A percentile compares a stretch with the other conserved stretches of the same genome.
phyloP scores from a whole-genome alignment of 2,888 invertebrate genomes.

The Caenorhabditis sp. region DNA sequence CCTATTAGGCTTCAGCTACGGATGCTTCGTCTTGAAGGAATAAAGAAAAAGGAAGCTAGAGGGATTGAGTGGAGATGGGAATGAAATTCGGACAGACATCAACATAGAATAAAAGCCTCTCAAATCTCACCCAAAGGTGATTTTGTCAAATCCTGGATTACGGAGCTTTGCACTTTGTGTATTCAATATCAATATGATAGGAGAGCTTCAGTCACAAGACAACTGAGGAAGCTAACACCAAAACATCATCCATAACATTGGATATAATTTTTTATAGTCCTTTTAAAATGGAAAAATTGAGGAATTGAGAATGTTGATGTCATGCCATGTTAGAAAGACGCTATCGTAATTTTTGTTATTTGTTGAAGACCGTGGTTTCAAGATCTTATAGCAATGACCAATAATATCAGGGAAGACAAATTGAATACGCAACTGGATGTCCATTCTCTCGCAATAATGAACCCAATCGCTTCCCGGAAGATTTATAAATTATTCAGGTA shows the following conservation, averaged over 20 bases:
- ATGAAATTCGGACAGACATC: neutral
- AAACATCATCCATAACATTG: constrained; percentile 22
- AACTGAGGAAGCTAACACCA: constrained; percentile 4
- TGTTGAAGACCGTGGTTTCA: constrained; percentile 18
- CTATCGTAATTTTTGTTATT: constrained; percentile 22
- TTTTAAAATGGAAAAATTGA: neutral
- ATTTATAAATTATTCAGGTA: constrained; percentile 60
- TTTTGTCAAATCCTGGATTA: constrained; percentile 57
- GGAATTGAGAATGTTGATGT: neutral
- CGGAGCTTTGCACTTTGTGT: constrained; percentile 38
- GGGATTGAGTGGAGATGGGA: neutral
- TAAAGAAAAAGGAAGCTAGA: constrained; percentile 8
- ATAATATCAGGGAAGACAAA: neutral
- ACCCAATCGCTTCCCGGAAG: constrained; percentile 54
- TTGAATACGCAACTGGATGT: constrained; percentile 36
- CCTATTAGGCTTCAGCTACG: constrained; percentile 14
- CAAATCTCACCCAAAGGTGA: constrained; percentile 36
- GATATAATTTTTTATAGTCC: constrained; percentile 19
- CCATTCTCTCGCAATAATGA: constrained; percentile 53
- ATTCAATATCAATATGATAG: constrained; percentile 39
- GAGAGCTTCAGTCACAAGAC: constrained; percentile 43
- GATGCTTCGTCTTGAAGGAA: constrained; percentile 15
- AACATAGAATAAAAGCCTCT: constrained; percentile 35
- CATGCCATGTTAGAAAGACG: constrained; percentile 4
- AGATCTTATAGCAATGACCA: constrained; percentile 38